These are phyloP conservation scores for Florisuga fusca DNA, from an alignment of 2,797 vertebrate genomes.

Conservation along the genomic window DNA sequence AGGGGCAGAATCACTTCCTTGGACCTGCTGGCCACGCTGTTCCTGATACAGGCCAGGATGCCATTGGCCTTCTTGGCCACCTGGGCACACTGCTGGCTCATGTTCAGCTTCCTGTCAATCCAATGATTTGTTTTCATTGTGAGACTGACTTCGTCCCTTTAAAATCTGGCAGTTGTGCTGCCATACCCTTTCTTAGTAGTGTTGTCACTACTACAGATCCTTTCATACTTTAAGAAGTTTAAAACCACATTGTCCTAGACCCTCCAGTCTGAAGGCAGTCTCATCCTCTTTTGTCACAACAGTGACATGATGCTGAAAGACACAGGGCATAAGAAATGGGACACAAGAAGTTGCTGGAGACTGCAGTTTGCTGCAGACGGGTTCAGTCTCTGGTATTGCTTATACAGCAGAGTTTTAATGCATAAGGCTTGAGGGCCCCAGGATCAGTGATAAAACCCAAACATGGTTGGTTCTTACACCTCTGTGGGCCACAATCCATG, in stretches of 20 bases:
- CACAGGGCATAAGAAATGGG: fast-evolving
- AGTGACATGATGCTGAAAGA: not conserved
- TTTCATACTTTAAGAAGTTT: not conserved
- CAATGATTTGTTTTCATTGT: not conserved
- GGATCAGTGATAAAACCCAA: not conserved
- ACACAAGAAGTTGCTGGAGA: not conserved
- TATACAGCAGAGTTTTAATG: not conserved
- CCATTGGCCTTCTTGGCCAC: too few relatives aligned
- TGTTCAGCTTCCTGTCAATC: too few relatives aligned
- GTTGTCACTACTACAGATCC: not conserved
- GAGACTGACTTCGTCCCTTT: not conserved
- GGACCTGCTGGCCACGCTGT: too few relatives aligned
- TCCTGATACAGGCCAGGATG: too few relatives aligned
- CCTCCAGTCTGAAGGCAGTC: not conserved
- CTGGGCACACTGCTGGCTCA: too few relatives aligned
- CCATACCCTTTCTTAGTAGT: not conserved
- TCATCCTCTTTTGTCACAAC: not conserved
- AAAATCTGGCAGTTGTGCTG: not conserved
- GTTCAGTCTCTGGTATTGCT: not conserved
- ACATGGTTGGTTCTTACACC: not conserved
- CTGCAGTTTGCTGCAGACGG: not conserved
- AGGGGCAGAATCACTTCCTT: too few relatives aligned
- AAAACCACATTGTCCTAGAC: not conserved
- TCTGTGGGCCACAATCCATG: not conserved
- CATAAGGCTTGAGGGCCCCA: not conserved